Evolutionary conservation across 2,797 vertebrate species (phyloP).

Genomic region (Kryptolebias ocellatus): DNA sequence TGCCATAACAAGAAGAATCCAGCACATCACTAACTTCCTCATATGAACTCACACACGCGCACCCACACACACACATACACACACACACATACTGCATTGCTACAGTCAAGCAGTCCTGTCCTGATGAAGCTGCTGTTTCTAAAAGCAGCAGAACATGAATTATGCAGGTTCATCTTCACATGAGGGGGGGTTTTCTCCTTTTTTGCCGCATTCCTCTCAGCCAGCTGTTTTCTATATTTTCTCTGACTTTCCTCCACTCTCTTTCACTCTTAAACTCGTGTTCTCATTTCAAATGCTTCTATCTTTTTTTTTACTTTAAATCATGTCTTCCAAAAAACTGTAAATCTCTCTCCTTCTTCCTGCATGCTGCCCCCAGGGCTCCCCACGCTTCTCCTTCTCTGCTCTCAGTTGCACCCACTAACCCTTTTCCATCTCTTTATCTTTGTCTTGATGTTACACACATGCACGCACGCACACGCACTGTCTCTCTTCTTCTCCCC

Average conservation of each 20-base stretch:
- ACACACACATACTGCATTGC: conserved; percentile 60
- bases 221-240: conserved; percentile 75
- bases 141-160: conserved; percentile 86
- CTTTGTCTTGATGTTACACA: conserved; percentile 42
- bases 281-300: conserved; percentile 61
- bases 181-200: conserved; percentile 67
- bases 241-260: conserved; percentile 38
- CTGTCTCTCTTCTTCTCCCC: conserved; percentile 2
- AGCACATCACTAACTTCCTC: conserved; percentile 26
- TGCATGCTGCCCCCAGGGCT: conserved; percentile 25
- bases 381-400: conserved; percentile 37
- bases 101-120: conserved; percentile 80
- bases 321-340: conserved; percentile 32
- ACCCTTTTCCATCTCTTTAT: conserved; percentile 50
- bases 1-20: conserved; percentile 56
- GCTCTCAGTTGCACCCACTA: conserved; percentile 53
- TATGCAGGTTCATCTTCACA: conserved; percentile 84
- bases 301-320: conserved; percentile 51
- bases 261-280: conserved; percentile 54
- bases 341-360: conserved; percentile 23
- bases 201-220: conserved; percentile 68
- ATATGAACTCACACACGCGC: conserved; percentile 21
- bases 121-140: conserved; percentile 86
- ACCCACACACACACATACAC: conserved; percentile 1
- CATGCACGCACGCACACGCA: conserved; percentile 15